Conservation (phyloP, 1,140 invertebrate species). For the Panulirus ornatus region DNA sequence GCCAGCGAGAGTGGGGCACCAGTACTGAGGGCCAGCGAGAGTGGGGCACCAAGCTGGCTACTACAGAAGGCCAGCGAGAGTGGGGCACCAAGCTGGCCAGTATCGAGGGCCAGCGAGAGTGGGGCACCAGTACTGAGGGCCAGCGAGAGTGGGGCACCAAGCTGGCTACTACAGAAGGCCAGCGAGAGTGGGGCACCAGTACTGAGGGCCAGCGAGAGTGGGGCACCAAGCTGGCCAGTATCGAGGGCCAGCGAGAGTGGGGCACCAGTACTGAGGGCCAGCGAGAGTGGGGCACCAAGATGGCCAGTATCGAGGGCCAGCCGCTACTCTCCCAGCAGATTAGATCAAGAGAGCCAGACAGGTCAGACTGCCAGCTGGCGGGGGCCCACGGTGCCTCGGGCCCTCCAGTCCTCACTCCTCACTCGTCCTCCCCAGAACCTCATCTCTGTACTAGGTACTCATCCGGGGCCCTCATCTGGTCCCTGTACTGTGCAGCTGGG, state of each 20-base stretch:
- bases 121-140: too few relatives aligned
- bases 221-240: background rate
- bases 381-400: background rate
- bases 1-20: background rate
- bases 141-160: too few relatives aligned
- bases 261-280: too few relatives aligned
- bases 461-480: background rate
- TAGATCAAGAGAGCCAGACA: conserved; percentile 44
- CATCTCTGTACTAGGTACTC: background rate
- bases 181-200: background rate
- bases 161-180: background rate
- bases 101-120: background rate
- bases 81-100: background rate
- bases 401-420: background rate
- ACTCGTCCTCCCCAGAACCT: background rate
- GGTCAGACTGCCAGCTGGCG: background rate
- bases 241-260: background rate
- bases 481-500: background rate
- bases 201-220: too few relatives aligned
- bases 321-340: conserved; percentile 20
- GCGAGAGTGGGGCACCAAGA: conserved; percentile 1
- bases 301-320: conserved; percentile 24
- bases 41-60: conserved; percentile 5
- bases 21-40: conserved; percentile 9
- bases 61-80: conserved; percentile 3